Evolutionary conservation across 1,140 invertebrate species (phyloP).

Genomic region (Cotesia glomerata): DNA sequence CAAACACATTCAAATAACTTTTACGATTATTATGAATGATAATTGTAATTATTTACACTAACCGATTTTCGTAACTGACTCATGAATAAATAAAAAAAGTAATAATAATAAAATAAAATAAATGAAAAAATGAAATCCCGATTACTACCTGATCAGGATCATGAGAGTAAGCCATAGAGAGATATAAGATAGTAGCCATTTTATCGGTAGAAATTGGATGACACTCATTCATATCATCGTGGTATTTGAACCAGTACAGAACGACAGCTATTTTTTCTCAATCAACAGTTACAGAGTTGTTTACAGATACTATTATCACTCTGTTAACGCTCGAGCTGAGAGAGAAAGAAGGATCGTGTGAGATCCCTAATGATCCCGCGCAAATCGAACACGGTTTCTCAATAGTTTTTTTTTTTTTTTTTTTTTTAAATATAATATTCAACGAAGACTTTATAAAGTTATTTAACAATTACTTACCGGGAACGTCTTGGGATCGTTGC

Average conservation of each 20-base stretch:
- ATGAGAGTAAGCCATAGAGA: neutral
- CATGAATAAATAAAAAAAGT: neutral
- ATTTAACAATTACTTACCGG: slow-evolving; percentile 45
- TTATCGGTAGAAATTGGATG: slow-evolving; percentile 1
- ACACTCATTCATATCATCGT: slow-evolving; percentile 21
- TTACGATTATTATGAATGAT: too few species aligned
- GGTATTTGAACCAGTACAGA: neutral
- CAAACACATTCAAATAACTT: too few species aligned
- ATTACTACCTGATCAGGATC: slow-evolving; percentile 27
- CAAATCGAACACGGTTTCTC: slow-evolving; percentile 29
- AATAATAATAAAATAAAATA: slow-evolving; percentile 7
- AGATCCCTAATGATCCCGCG: slow-evolving; percentile 21
- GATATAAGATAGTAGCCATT: neutral
- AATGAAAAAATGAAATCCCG: slow-evolving; percentile 12
- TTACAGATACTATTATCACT: slow-evolving; percentile 18
- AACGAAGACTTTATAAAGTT: neutral
- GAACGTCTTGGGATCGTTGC: slow-evolving; percentile 55
- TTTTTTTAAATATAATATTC: too few species aligned
- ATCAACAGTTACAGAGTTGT: slow-evolving; percentile 12
- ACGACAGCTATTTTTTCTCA: neutral
- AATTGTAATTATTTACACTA: too few species aligned
- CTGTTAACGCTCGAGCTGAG: slow-evolving; percentile 28
- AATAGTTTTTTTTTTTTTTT: neutral
- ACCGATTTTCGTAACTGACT: neutral
- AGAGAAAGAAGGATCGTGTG: slow-evolving; percentile 31